Evolutionary conservation across 2,888 invertebrate species (phyloP).

Genomic region (Hydropsyche betteni): DNA sequence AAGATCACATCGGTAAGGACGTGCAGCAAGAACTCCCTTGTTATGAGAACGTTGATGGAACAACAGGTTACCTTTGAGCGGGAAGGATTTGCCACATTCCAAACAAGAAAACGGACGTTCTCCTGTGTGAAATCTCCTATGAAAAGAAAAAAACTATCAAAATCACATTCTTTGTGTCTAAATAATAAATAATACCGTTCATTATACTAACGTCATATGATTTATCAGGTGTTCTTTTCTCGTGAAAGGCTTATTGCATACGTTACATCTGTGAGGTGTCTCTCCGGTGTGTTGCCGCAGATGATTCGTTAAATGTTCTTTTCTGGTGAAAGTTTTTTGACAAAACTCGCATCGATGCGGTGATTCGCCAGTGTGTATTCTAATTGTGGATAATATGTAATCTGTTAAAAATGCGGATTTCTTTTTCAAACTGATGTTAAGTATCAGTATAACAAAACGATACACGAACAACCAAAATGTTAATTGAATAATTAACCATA

Average conservation of each 20-base stretch:
- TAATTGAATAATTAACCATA: neutral
- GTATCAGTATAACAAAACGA: neutral
- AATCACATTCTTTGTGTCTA: neutral
- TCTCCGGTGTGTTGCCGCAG: slow-evolving; percentile 77
- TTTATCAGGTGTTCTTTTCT: slow-evolving; percentile 78
- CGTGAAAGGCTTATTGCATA: slow-evolving; percentile 78
- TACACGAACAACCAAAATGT: neutral
- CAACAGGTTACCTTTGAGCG: slow-evolving; percentile 82
- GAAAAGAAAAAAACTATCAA: slow-evolving; percentile 1
- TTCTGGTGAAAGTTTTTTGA: slow-evolving; percentile 75
- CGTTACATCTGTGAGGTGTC: slow-evolving; percentile 76
- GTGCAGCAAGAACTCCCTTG: slow-evolving; percentile 72
- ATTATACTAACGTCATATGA: slow-evolving; percentile 72
- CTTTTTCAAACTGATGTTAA: neutral
- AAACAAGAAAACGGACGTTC: slow-evolving; percentile 85
- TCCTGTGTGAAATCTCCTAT: slow-evolving; percentile 70
- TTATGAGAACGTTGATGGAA: slow-evolving; percentile 90
- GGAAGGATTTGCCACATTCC: slow-evolving; percentile 88
- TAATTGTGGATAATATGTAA: slow-evolving; percentile 12
- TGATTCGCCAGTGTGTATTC: slow-evolving; percentile 71
- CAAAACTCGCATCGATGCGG: slow-evolving; percentile 77
- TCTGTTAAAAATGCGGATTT: neutral
- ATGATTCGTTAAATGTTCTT: slow-evolving; percentile 77
- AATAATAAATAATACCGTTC: neutral
- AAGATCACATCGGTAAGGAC: slow-evolving; percentile 80